Conservation (phyloP, 2,113 vertebrate species). For the Etia nguti region DNA sequence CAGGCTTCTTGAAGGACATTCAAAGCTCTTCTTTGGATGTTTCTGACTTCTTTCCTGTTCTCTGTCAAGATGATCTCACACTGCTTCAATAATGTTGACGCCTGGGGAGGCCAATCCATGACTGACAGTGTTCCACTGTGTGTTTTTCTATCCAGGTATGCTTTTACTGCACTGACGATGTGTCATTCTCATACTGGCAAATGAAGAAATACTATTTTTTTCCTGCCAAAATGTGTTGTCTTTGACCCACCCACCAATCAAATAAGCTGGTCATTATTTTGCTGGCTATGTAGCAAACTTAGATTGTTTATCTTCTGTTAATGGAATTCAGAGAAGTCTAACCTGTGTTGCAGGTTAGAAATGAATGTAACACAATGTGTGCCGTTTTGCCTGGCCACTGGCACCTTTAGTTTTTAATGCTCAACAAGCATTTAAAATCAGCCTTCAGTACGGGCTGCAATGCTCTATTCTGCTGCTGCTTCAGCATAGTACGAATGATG, state of each 20-base stretch:
- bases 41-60: not conserved
- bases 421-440: not conserved
- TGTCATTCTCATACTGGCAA: not conserved
- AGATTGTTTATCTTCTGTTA: not conserved
- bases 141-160: not conserved
- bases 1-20: no score
- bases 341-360: not conserved
- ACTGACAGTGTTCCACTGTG: not conserved
- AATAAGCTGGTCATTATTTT: not conserved
- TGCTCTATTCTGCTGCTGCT: rapidly evolving
- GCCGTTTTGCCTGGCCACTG: not conserved
- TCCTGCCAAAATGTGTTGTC: not conserved
- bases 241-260: not conserved
- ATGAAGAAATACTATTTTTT: not conserved
- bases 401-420: not conserved
- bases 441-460: not conserved
- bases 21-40: not conserved
- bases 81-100: not conserved
- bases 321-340: not conserved
- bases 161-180: not conserved
- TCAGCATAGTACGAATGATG: not conserved
- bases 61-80: not conserved
- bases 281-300: not conserved
- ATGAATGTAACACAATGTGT: not conserved
- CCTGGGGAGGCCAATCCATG: not conserved